Base-by-base conservation (phyloP, 2,888 invertebrate species). In the Aphelenchoides bicaudatus region DNA sequence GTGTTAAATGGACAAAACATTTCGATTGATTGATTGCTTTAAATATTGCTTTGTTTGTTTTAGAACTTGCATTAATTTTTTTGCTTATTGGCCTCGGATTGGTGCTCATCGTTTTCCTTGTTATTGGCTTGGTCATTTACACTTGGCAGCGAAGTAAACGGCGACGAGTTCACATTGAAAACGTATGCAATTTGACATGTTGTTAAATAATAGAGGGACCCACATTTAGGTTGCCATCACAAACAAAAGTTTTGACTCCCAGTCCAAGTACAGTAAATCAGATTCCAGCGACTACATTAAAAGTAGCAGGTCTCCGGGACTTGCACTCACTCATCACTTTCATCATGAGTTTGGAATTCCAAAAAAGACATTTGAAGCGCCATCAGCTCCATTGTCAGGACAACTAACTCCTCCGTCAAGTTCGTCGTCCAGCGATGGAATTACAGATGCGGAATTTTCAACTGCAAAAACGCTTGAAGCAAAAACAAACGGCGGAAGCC, bases 31-130 rank as follows among this genome's bases (percentile, higher is more conserved):
- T 34, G 34, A 34, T 34, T n/a, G 10, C 34, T 34, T 34, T 13
- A 34, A 34, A 16, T 34, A 13, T 34, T 16, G 13, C 34, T 13
- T 34, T 13, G 21, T 13, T 30, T 21, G n/a, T 53, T 58, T 39
- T 56, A 58, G 58, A 58, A 23, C 6, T 61, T 6, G 59, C 57
- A 2, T n/a, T 58, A 29, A 58, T 34, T 19, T 46, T 58, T 23
- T 13, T 73, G 39, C 23, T 71, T 0, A 56, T 61, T 50, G 73
- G 73, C 6, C 67, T 70, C 48, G 48, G 62, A 16, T 54, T 71
- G 4, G 67, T 67, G n/a, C 39, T 72, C 1, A 48, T 65, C 27
- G 56, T 65, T 4, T 62, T 73, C 19, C 28, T 70, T 23, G 66
- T 68, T 6, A 63, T 70, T 0, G 62, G 68, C 29, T 38, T 60